These are phyloP conservation scores for Aldabrachelys gigantea DNA, from an alignment of 2,113 vertebrate species.

Conservation along the genomic window DNA sequence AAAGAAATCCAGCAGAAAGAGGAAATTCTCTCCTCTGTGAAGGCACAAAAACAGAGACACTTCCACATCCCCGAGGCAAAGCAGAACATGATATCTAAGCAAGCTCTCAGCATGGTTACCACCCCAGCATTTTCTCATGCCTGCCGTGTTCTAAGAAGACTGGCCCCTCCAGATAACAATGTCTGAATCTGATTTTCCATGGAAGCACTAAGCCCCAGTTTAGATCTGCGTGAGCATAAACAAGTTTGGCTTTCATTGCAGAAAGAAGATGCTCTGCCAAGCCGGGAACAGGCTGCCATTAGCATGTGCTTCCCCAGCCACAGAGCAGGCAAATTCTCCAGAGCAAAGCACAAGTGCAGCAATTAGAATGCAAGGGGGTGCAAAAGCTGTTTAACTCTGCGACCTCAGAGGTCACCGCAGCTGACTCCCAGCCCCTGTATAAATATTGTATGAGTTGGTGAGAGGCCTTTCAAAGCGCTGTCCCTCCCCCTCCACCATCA, in stretches of 20 bases:
- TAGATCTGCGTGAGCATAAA: constrained; percentile 50
- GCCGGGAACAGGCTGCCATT: constrained; percentile 76
- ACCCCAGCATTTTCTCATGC: not conserved
- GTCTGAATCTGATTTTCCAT: not conserved
- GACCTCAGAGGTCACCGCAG: constrained; percentile 86
- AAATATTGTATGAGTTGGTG: constrained; percentile 88
- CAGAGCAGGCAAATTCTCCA: constrained; percentile 78
- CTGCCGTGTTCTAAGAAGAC: not conserved
- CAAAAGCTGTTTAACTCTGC: constrained; percentile 89
- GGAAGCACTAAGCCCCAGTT: not conserved
- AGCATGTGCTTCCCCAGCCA: constrained; percentile 73
- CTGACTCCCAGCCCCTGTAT: constrained; percentile 86
- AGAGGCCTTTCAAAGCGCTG: constrained; percentile 58
- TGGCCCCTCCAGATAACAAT: accelerated
- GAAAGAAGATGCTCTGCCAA: constrained; percentile 48
- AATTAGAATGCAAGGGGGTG: constrained; percentile 87
- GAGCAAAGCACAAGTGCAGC: constrained; percentile 86
- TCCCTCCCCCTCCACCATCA: constrained; percentile 65
- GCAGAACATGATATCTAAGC: accelerated
- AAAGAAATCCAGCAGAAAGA: not conserved
- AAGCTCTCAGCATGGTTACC: not conserved
- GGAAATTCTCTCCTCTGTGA: not conserved
- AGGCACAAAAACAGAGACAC: not conserved
- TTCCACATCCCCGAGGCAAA: accelerated
- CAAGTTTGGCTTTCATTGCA: constrained; percentile 45